Base-by-base conservation (phyloP, 2,888 invertebrate species). In the Hymenopus coronatus region DNA sequence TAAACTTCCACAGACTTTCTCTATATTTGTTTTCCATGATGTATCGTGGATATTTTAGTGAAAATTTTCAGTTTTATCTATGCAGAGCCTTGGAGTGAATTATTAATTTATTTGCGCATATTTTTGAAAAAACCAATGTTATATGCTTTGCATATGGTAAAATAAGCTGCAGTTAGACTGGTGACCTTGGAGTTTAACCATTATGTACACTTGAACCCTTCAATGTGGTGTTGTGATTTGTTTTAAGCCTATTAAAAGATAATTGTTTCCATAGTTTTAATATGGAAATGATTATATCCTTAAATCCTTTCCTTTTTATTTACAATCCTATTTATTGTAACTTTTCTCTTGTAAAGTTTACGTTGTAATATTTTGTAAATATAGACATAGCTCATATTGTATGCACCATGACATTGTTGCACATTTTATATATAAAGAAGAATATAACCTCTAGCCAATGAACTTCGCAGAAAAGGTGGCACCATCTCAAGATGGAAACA, bases 341-440 rank as follows among this genome's bases (percentile, higher is more conserved):
- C n/a, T 89, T 89, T 54, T 46, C 83, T 81, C 84, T 89, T 93
- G 93, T 93, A 93, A 93, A 93, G 93, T 93, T 92, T 93, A 91
- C 92, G 93, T 93, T 92, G 93, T 93, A 93, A 93, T 92, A 93
- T 93, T 93, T 93, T 93, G 93, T 93, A 93, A 92, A 93, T 93
- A 93, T 92, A 92, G 92, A 92, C 91, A 91, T 91, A 91, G 91
- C 84, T 87, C 83, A 86, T 84, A 85, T 85, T 84, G 82, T 87
- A 88, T 33, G 88, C 88, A 89, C 85, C 84, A 85, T 87, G 87
- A 88, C 70, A 90, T 87, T 88, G 89, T 88, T 89, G 88, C 90
- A 90, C 90, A 89, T 89, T 90, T 90, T 90, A 88, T 90, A 90
- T 88, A 89, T 30, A 85, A 33, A 46, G 82, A 87, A 88, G 81